phyloP scores from a whole-genome alignment of 2,888 invertebrate species.

The Actias luna region DNA sequence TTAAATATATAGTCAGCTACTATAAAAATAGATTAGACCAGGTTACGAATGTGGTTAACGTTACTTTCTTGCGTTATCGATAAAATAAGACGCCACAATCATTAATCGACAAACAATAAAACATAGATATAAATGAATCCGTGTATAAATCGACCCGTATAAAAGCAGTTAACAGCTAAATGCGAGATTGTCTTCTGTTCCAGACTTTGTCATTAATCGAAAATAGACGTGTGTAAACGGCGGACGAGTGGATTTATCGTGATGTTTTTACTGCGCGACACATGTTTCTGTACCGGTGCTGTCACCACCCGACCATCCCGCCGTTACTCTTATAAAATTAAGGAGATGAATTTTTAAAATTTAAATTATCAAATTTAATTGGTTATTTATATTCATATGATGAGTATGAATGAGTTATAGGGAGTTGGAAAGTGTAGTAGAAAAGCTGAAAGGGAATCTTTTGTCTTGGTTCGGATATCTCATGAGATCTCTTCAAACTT shows the following conservation, averaged over 20 bases:
- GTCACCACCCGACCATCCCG: constrained; percentile 46
- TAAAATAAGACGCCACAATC: not conserved
- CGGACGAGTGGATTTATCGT: constrained; percentile 45
- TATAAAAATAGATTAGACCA: not conserved
- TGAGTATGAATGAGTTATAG: too few species aligned
- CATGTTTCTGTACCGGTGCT: constrained; percentile 54
- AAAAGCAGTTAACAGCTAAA: constrained; percentile 7
- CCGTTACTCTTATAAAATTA: constrained; percentile 27
- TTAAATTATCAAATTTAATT: not conserved
- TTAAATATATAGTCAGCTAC: not conserved
- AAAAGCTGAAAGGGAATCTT: too few species aligned
- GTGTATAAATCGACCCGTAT: constrained; percentile 9
- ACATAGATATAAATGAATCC: constrained; percentile 5
- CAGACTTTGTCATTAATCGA: constrained; percentile 45
- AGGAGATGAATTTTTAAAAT: constrained; percentile 24
- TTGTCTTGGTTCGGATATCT: too few species aligned
- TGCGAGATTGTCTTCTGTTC: constrained; percentile 30
- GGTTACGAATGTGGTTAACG: not conserved
- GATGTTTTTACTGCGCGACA: constrained; percentile 68
- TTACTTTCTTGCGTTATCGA: not conserved
- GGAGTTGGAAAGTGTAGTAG: too few species aligned
- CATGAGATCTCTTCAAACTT: too few species aligned
- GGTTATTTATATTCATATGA: too few species aligned
- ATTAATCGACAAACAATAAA: constrained; percentile 5
- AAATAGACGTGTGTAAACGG: constrained; percentile 63